A percentile compares a stretch with the other conserved stretches of the same genome.
Conservation (phyloP, 2,888 invertebrate genomes). For the Drosophila hamatofila region DNA sequence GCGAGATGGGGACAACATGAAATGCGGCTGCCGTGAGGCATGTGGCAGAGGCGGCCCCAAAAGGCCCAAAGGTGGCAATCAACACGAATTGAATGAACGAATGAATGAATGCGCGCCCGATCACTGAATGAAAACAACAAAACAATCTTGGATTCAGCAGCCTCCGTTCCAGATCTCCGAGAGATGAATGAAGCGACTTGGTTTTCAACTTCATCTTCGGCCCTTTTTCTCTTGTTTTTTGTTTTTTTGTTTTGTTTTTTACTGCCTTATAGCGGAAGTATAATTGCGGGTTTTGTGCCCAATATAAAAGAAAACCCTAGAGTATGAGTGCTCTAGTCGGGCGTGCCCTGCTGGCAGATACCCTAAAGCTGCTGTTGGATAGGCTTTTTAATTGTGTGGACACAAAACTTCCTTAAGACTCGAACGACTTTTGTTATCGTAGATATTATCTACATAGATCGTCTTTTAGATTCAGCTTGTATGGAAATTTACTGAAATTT, state of each 20-base stretch:
- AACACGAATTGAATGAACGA: slow-evolving; percentile 73
- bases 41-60: slow-evolving; percentile 41
- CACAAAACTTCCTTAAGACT: too few relatives aligned
- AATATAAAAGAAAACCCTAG: slow-evolving; percentile 14
- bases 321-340: not conserved
- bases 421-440: not conserved
- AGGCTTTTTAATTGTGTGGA: too few relatives aligned
- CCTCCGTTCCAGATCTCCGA: slow-evolving; percentile 20
- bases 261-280: slow-evolving; percentile 62
- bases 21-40: slow-evolving; percentile 38
- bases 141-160: slow-evolving; percentile 8
- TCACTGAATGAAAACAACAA: slow-evolving; percentile 40
- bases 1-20: slow-evolving; percentile 9
- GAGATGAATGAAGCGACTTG: slow-evolving; percentile 55
- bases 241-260: not conserved
- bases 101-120: slow-evolving; percentile 48
- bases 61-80: slow-evolving; percentile 75
- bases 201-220: slow-evolving; percentile 25
- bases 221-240: slow-evolving; percentile 6
- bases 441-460: not conserved
- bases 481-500: not conserved
- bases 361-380: not conserved
- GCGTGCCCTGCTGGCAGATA: not conserved
- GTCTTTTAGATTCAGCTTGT: too few relatives aligned
- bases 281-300: slow-evolving; percentile 62